Base-by-base conservation (phyloP, 1,140 invertebrate species). In the Temnothorax longispinosus region DNA sequence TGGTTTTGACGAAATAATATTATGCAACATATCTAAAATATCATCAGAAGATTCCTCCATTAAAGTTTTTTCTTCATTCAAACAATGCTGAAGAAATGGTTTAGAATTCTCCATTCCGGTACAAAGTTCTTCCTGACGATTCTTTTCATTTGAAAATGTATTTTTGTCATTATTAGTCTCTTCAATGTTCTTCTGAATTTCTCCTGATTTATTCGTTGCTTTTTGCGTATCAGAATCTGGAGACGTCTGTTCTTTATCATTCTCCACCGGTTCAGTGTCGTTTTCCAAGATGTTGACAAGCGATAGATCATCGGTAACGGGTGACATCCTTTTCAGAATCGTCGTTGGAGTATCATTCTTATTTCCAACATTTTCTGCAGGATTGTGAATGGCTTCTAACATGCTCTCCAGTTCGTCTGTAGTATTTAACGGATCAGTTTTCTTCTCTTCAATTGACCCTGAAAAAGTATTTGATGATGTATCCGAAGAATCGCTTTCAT, bases 1-100 rank as follows among this genome's bases (percentile, higher is more conserved):
- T 6, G 95, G 95, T 62, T 95, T 95, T 0, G 94, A 93, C 2
- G 94, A 94, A 82, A 95, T 96, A 56, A 97, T 97, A 87, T 97
- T 97, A 62, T 97, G 96, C 15, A 97, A 94, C 95, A 97, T 97
- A 89, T 97, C 96, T 2, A 97, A 92, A 93, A 97, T 97, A 90
- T 97, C 97, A 90, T 97, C 97, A 44, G 97, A 96, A 3, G 96
- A 96, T 87, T 97, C 97, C 11, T 95, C 94, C 62, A 94, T 88
- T 47, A 93, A 77, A 44, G 93, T 92, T 56, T 92, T 94, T 56
- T 88, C 90, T 35, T 92, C 91, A 1, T 21, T 86, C 6, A 91
- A 62, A 21, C 82, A 90, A 65, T 90, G 86, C 44, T 88, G 81
- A 8, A 86, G 60, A 62, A 88, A 94, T 21, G 89, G 86, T 85